Evolutionary conservation across 2,797 vertebrate species (phyloP), one percentile per base, ranked within the genome.

Genomic region (Falco cherrug): DNA sequence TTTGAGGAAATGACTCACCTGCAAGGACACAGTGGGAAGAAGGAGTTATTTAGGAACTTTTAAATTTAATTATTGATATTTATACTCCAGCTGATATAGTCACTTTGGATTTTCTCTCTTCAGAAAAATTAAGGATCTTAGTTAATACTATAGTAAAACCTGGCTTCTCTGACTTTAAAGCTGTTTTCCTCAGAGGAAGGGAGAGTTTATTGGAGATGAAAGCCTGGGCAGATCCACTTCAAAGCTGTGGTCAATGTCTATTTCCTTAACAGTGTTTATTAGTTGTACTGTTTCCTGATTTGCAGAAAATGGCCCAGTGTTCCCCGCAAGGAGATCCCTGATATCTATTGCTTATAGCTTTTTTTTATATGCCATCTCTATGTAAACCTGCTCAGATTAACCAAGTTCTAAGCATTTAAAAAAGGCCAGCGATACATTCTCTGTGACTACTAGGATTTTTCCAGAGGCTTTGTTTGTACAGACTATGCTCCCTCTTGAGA

Each of bases 1-100:
- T 71, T 95, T 95, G 73, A 82, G 60, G 84, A 92, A 79, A 80
- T 93, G 64, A 94, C 91, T 96, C 84, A 83, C 87, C 87, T 96
- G 51, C 60, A 86, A 95, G 64, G 87, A 87, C 87, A 89, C 53
- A 83, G 68, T 83, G 51, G 60, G 82, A 93, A 93, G 68, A 65
- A 63, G 8, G 3, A 92, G 75, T 89, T 94, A 83, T 91, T 94
- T 96, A 91, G 70, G 75, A 85, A 80, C 25, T 8, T 93, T 97
- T 95, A 77, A 56, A 83, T 74, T 73, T 85, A 83, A 79, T 91
- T 94, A 64, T 93, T 95, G 82, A 56, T 89, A 83, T 90, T 91
- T 91, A 74, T 70, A 70, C 39, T 94, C 82, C 87, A 93, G 73
- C 60, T 89, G 89, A 53, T 79, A 43, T 24, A 91, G 61, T 78